Evolutionary conservation across 2,113 vertebrate genomes (phyloP).

Genomic region (Hyperopisus bebe): DNA sequence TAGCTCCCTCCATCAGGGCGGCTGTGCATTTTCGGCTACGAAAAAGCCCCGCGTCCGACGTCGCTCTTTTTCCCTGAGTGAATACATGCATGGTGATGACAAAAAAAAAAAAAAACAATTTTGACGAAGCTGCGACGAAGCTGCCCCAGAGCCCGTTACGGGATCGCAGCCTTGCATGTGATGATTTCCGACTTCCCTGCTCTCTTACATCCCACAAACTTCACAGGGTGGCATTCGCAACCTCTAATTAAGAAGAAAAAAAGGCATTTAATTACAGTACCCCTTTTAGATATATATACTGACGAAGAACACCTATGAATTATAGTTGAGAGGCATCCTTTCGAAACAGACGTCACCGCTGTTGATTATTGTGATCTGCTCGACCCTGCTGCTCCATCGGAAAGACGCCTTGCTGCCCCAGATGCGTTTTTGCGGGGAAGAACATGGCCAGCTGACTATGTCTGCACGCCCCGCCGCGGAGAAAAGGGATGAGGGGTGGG

Average conservation of each 20-base stretch:
- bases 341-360: not conserved
- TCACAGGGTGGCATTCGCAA: not conserved
- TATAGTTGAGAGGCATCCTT: not conserved
- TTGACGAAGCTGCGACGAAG: not conserved
- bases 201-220: constrained; percentile 9
- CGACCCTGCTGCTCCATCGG: not conserved
- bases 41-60: not conserved
- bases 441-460: not conserved
- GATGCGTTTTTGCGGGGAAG: not conserved
- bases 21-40: not conserved
- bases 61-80: not conserved
- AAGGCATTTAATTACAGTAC: not conserved
- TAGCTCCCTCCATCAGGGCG: not conserved
- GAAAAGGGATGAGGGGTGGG: not conserved
- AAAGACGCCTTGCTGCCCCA: not conserved
- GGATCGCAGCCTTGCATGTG: constrained; percentile 5
- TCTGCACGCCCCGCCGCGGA: not conserved
- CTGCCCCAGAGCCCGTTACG: not conserved
- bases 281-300: constrained; percentile 2
- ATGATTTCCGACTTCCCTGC: constrained; percentile 21
- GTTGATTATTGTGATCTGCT: not conserved
- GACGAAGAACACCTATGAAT: constrained; percentile 3
- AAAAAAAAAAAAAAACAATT: constrained; percentile 3
- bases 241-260: constrained; percentile 11
- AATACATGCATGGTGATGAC: not conserved